These are phyloP conservation scores for Lepus townsendii DNA, from an alignment of 2,797 vertebrate genomes.

Conservation along the genomic window DNA sequence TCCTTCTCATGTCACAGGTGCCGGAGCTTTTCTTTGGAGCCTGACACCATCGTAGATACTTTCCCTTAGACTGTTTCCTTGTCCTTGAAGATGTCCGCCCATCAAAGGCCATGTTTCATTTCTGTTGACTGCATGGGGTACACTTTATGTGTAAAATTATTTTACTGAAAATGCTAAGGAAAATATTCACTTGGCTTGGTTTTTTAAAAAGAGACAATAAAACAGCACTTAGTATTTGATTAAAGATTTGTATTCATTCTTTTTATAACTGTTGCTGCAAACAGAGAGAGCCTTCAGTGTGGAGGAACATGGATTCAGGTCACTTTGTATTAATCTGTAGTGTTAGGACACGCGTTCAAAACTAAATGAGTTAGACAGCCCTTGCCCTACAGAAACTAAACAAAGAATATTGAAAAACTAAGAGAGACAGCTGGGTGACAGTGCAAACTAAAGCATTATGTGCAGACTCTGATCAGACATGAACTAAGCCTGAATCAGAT, in stretches of 20 bases:
- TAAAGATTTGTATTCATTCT: background rate
- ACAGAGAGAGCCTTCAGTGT: background rate
- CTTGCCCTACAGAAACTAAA: conserved; percentile 58
- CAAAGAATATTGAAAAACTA: conserved; percentile 54
- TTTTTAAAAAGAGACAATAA: conserved; percentile 12
- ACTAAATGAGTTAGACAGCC: conserved; percentile 64
- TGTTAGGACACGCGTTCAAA: background rate
- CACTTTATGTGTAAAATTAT: background rate
- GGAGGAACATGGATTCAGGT: background rate
- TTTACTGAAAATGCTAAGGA: background rate
- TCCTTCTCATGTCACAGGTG: background rate
- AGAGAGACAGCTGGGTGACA: conserved; percentile 51
- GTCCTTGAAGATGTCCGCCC: background rate
- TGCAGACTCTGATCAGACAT: background rate
- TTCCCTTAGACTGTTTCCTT: background rate
- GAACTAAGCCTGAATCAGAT: background rate
- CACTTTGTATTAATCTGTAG: conserved; percentile 1
- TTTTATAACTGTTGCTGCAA: background rate
- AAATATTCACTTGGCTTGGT: background rate
- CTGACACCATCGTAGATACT: rapidly evolving
- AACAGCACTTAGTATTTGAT: background rate
- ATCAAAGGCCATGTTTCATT: conserved; percentile 11
- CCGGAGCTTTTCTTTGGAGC: background rate
- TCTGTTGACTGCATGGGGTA: background rate
- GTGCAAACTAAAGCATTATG: background rate